Base-by-base conservation (phyloP, 2,888 invertebrate genomes). In the Hofmannophila pseudospretella region DNA sequence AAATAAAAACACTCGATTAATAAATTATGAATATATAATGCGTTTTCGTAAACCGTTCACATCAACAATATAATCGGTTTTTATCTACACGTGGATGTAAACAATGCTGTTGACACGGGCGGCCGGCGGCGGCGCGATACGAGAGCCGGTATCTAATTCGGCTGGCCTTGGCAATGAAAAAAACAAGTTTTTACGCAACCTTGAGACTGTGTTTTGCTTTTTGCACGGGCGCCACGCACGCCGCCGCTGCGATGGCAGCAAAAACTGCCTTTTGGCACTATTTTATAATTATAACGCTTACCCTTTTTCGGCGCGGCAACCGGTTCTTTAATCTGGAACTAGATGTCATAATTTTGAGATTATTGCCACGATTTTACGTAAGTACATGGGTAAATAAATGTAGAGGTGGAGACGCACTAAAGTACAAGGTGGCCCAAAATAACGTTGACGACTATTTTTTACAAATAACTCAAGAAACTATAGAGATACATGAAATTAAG, bases 81-180 rank as follows among this genome's bases (percentile, higher is more conserved):
- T 71, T 73, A 73, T 82, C 70, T 63, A 47, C 39, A 49, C 51
- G 53, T 53, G 64, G 68, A 75, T 73, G 76, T 79, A 81, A 77
- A 84, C 77, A 69, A 66, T 60, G 62, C 55, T 51, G 47, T 75
- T 74, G 77, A 81, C 81, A 80, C 82, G 76, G 70, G 73, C 66
- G 65, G 58, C 53, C n/a, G n/a, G 11, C 51, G 65, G 59, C 54
- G 29, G 52, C 53, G 57, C 57, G 77, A 81, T 81, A 79, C 65
- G 67, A 67, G 61, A 66, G 64, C 64, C 69, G 71, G 75, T 84
- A 79, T 84, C 81, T 79, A 77, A 78, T 74, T 78, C 66, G 57
- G 65, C 51, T 80, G 86, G 75, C 88, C 87, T 88, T 88, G 88
- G 63, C 86, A 86, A 67, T 87, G 86, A 84, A 85, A 78, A 74